A percentile compares a stretch with the other conserved stretches of the same genome.
These are phyloP conservation scores for Pseudomyrmex pallidus DNA, from an alignment of 1,140 invertebrate species.

Conservation along the genomic window DNA sequence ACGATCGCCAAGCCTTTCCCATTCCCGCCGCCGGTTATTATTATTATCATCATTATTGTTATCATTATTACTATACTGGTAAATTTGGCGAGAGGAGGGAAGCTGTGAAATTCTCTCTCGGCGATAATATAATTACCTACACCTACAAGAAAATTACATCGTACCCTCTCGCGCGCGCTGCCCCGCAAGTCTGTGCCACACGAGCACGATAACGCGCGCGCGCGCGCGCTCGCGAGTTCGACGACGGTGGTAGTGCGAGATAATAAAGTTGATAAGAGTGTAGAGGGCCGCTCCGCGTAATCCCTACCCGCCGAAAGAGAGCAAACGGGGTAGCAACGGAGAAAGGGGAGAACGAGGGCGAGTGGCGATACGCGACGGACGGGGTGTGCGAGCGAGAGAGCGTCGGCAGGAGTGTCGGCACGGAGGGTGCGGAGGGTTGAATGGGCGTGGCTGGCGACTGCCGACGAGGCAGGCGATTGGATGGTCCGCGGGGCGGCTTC, in stretches of 20 bases:
- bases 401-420: slow-evolving; percentile 12
- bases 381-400: slow-evolving; percentile 50
- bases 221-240: background rate
- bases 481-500: slow-evolving; percentile 77
- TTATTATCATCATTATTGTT: slow-evolving; percentile 70
- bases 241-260: slow-evolving; percentile 76
- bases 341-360: slow-evolving; percentile 18
- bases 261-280: slow-evolving; percentile 86
- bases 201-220: background rate
- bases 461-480: slow-evolving; percentile 79
- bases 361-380: slow-evolving; percentile 53
- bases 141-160: slow-evolving; percentile 80
- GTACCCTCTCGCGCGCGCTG: slow-evolving; percentile 79
- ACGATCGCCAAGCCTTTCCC: slow-evolving; percentile 56
- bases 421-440: slow-evolving; percentile 56
- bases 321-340: slow-evolving; percentile 55
- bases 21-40: slow-evolving; percentile 40
- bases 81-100: background rate
- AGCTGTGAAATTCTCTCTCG: slow-evolving; percentile 12
- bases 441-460: slow-evolving; percentile 80
- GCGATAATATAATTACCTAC: slow-evolving; percentile 74
- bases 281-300: slow-evolving; percentile 69
- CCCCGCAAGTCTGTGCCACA: slow-evolving; percentile 70
- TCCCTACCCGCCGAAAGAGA: slow-evolving; percentile 62
- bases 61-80: slow-evolving; percentile 60